Base-by-base conservation (phyloP, 2,888 invertebrate genomes). In the Cyrtodaria siliqua region DNA sequence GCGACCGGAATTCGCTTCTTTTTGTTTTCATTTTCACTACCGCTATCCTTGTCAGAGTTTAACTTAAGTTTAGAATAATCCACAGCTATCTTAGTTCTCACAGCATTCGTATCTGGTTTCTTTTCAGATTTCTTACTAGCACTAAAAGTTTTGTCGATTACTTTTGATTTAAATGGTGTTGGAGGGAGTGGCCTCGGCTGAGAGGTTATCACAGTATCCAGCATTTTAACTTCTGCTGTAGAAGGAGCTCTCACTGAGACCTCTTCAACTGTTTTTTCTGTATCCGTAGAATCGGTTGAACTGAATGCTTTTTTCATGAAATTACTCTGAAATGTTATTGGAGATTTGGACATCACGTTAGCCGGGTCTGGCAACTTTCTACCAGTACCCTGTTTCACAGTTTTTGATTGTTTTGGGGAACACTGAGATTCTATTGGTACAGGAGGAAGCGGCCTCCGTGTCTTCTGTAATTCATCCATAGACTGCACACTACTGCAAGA, bases 1-100 rank as follows among this genome's bases (percentile, higher is more conserved):
- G 89, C 89, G 0, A 89, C 85, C 38, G 87, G 87, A 61, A 90
- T 89, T 68, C 87, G 86, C 63, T 86, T 89, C 75, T 82, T 86
- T 40, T 64, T 73, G 16, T 47, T 67, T 38, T 81, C 79, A 52
- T 76, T 74, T 18, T 75, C 81, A 79, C 82, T 82, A 49, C 69
- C 79, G 75, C 82, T 83, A 20, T 82, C 82, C 14, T 26, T 20
- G 33, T 67, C 67, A 3, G 44, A 44, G 24, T 83, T 79, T 42
- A 67, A 66, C 42, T 56, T 66, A 29, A 89, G 75, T 61, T 81
- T 86, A 6, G 79, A 80, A 68, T 82, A 83, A 78, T 90, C 90
- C 18, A 90, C 85, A 44, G 81, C 62, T 14, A 89, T 83, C 63
- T 83, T 86, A n/a, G 77, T 86, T 66, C 42, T 55, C 20, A 18